These are phyloP conservation scores for Aphelinus certus DNA, from an alignment of 1,140 invertebrate species.

Conservation along the genomic window DNA sequence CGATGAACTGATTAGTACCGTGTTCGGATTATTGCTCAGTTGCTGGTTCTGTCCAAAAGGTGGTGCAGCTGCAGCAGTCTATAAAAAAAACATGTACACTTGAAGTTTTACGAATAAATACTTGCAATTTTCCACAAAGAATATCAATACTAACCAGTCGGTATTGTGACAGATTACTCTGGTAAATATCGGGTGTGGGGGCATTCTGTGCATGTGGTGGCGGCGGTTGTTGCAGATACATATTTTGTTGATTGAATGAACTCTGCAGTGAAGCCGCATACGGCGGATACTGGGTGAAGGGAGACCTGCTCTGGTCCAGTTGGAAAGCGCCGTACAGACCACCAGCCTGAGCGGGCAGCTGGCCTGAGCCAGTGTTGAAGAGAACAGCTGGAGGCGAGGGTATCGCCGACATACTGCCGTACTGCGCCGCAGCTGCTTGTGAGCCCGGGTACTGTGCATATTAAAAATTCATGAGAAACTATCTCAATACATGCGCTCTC, in stretches of 20 bases:
- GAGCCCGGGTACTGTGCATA: conserved; percentile 63
- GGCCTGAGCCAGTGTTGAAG: conserved; percentile 79
- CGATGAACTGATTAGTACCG: conserved; percentile 87
- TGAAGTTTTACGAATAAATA: too few species aligned
- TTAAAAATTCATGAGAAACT: conserved; percentile 30
- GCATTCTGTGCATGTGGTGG: conserved; percentile 65
- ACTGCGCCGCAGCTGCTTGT: conserved; percentile 68
- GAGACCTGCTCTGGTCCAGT: conserved; percentile 71
- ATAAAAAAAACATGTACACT: conserved; percentile 37
- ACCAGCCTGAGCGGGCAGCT: conserved; percentile 76
- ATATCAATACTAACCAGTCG: conserved; percentile 69
- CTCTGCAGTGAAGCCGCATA: conserved; percentile 68
- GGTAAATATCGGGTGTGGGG: conserved; percentile 82
- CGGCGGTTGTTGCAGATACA: conserved; percentile 73
- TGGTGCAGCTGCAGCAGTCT: conserved; percentile 70
- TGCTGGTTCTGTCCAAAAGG: conserved; percentile 81
- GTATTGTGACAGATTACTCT: conserved; percentile 79
- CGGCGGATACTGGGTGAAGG: conserved; percentile 74
- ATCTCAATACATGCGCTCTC: not conserved
- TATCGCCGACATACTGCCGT: conserved; percentile 80
- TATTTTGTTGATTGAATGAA: conserved; percentile 75
- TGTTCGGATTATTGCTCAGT: conserved; percentile 83
- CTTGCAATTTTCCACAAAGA: not conserved
- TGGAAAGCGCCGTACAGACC: conserved; percentile 80
- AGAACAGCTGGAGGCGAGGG: conserved; percentile 83